Evolutionary conservation across 2,888 invertebrate species (phyloP).

Genomic region (Lampropteryx suffumata): DNA sequence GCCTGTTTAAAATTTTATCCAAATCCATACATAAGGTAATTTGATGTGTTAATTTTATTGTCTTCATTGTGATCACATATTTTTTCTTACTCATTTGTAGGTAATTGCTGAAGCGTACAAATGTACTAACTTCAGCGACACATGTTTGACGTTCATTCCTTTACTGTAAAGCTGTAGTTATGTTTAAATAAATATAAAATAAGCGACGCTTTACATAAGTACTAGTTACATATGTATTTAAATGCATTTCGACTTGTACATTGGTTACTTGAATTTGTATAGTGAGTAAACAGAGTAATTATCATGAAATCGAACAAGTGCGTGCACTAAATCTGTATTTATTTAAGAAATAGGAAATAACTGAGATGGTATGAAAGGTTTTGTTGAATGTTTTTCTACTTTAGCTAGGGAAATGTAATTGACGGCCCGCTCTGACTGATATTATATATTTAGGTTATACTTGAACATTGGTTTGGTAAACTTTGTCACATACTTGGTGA

Average conservation of each 20-base stretch:
- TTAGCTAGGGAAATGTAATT: slow-evolving; percentile 57
- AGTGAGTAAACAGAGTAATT: slow-evolving; percentile 48
- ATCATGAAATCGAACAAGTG: slow-evolving; percentile 77
- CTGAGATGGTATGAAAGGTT: slow-evolving; percentile 28
- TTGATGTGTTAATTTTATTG: too few relatives aligned
- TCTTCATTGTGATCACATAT: too few relatives aligned
- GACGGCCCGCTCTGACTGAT: slow-evolving; percentile 74
- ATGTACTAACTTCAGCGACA: neutral
- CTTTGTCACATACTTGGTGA: slow-evolving; percentile 16
- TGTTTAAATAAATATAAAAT: slow-evolving; percentile 48
- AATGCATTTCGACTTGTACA: slow-evolving; percentile 67
- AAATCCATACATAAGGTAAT: neutral
- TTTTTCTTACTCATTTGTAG: neutral
- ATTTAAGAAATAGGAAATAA: slow-evolving; percentile 31
- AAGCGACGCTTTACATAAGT: slow-evolving; percentile 26
- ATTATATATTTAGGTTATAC: slow-evolving; percentile 69
- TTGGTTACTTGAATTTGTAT: slow-evolving; percentile 61
- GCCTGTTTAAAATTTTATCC: slow-evolving; percentile 1
- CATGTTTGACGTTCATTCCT: slow-evolving; percentile 28
- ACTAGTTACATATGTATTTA: slow-evolving; percentile 47
- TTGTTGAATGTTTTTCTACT: slow-evolving; percentile 40
- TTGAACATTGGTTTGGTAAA: slow-evolving; percentile 50
- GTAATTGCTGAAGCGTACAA: too few relatives aligned
- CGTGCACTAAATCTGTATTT: slow-evolving; percentile 56
- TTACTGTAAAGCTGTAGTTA: slow-evolving; percentile 34